A percentile compares a stretch with the other conserved stretches of the same genome.
Evolutionary conservation across 1,140 invertebrate genomes (phyloP).

Genomic region (Dendrolimus punctatus): DNA sequence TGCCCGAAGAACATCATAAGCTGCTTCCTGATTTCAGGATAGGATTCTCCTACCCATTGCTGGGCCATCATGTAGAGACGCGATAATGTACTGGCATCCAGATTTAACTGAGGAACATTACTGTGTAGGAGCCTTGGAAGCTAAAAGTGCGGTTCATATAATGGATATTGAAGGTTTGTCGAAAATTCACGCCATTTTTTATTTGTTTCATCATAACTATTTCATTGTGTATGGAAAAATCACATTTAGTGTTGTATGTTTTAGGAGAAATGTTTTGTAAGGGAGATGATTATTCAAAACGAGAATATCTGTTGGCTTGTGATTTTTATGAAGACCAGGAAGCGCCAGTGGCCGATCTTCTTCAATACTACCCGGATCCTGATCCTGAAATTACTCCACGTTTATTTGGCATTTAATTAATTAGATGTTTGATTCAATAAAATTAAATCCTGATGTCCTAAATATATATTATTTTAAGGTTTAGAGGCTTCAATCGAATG

Average conservation of each 20-base stretch:
- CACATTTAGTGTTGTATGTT: background rate
- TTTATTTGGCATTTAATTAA: constrained; percentile 15
- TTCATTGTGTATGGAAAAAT: too few species aligned
- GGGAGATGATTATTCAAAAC: constrained; percentile 61
- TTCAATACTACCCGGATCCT: constrained; percentile 61
- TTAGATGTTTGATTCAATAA: too few species aligned
- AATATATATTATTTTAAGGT: background rate
- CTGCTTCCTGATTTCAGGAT: constrained; percentile 23
- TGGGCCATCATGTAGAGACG: constrained; percentile 55
- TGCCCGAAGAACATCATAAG: background rate
- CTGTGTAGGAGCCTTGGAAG: constrained; percentile 60
- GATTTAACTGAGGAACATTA: constrained; percentile 61
- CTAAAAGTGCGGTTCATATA: constrained; percentile 50
- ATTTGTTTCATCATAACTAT: too few species aligned
- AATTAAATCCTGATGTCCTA: background rate
- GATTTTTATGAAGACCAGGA: constrained; percentile 65
- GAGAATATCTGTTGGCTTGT: constrained; percentile 58
- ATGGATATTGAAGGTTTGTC: constrained; percentile 56
- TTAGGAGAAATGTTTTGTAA: constrained; percentile 65
- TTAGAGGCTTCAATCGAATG: too few species aligned
- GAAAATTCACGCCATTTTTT: too few species aligned
- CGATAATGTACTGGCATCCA: constrained; percentile 63
- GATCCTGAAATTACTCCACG: constrained; percentile 56
- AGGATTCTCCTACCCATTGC: constrained; percentile 56
- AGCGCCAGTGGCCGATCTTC: constrained; percentile 54